These are phyloP conservation scores for Macrosiphum euphorbiae DNA, from an alignment of 2,888 invertebrate species.

Conservation along the genomic window DNA sequence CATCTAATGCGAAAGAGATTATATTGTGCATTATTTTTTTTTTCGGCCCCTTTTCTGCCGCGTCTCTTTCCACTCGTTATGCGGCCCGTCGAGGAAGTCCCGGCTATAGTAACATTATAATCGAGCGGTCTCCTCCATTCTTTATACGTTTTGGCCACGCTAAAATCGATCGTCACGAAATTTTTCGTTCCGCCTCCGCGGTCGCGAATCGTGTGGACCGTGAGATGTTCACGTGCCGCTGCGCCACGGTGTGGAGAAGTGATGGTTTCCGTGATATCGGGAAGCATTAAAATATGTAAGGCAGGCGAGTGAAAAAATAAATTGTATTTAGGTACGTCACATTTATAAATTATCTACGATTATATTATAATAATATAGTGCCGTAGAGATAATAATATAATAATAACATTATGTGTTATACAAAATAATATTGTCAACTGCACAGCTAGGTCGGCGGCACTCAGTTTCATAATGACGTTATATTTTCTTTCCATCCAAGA, in stretches of 20 bases:
- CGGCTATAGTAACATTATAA: neutral
- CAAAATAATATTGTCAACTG: neutral
- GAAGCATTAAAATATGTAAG: neutral
- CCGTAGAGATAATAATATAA: neutral
- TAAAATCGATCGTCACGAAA: neutral
- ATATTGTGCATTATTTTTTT: neutral
- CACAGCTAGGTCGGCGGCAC: rapidly evolving
- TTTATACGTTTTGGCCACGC: neutral
- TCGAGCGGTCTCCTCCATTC: neutral
- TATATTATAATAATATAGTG: neutral
- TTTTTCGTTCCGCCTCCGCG: neutral
- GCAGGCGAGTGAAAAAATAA: neutral
- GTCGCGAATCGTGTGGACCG: neutral
- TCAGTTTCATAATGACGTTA: neutral
- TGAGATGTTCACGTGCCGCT: neutral
- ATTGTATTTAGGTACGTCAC: neutral
- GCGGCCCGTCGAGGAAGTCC: neutral
- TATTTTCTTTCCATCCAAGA: neutral
- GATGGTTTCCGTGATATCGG: neutral
- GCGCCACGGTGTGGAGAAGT: neutral
- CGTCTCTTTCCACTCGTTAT: neutral
- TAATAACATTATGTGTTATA: neutral
- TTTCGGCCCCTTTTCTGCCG: neutral
- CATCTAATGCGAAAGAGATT: neutral
- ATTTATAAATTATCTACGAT: neutral